These are phyloP conservation scores for Isichthys henryi DNA, from an alignment of 2,113 vertebrate species.

Conservation along the genomic window DNA sequence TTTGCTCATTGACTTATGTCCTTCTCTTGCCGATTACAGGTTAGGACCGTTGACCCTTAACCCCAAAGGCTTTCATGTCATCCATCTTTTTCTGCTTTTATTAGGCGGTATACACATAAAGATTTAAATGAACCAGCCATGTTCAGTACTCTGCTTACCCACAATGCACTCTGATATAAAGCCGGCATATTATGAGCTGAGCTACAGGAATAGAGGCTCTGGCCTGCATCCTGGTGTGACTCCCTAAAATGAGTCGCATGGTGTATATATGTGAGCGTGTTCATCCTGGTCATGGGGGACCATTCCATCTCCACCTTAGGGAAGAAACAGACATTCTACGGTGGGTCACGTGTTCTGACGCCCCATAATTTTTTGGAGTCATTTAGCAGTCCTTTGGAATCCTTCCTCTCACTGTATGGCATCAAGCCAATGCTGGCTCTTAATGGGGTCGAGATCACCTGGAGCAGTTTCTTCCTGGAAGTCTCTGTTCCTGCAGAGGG, in stretches of 20 bases:
- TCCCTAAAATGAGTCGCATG: not conserved
- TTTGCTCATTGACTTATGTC: not conserved
- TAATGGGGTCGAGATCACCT: not conserved
- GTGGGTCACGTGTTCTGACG: not conserved
- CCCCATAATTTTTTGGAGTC: not conserved
- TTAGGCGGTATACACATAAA: not conserved
- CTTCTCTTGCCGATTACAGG: not conserved
- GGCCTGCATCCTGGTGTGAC: not conserved
- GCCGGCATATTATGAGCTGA: not conserved
- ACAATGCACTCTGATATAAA: not conserved
- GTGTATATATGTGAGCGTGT: not conserved
- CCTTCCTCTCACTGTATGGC: not conserved
- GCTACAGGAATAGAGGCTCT: not conserved
- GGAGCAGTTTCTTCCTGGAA: not conserved
- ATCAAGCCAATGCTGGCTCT: not conserved
- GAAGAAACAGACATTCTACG: not conserved
- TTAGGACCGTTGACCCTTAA: not conserved
- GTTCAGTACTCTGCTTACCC: not conserved
- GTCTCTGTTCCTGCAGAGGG: not conserved
- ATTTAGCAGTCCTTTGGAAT: not conserved
- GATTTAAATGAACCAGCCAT: not conserved
- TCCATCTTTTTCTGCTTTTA: not conserved
- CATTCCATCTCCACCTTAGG: not conserved
- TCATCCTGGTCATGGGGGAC: not conserved
- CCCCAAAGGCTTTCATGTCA: not conserved